A percentile compares a stretch with the other conserved stretches of the same genome.
Conservation (phyloP, 2,113 vertebrate species). For the Brachyistius frenatus region DNA sequence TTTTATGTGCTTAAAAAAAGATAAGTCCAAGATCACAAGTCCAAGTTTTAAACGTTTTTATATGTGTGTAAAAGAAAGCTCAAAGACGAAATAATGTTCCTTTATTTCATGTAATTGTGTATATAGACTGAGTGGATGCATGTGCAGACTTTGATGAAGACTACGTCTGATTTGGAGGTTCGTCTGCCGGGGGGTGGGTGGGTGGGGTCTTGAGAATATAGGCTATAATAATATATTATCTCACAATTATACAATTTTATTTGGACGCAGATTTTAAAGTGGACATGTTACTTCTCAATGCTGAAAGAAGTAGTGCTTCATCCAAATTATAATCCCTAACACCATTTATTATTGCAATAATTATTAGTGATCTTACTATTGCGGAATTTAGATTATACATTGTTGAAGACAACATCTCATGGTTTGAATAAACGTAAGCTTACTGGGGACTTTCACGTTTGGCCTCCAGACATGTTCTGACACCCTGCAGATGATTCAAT, state of each 20-base stretch:
- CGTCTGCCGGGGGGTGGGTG: too few relatives aligned
- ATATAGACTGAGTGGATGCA: neutral
- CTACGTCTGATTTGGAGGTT: too few relatives aligned
- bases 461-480: conserved; percentile 20
- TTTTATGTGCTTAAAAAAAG: neutral
- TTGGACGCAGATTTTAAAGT: neutral
- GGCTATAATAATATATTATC: too few relatives aligned
- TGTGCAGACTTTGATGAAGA: neutral
- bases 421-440: neutral
- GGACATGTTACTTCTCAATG: too few relatives aligned
- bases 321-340: neutral
- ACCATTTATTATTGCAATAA: too few relatives aligned
- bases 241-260: too few relatives aligned
- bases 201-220: too few relatives aligned
- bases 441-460: neutral
- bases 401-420: neutral
- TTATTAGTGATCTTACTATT: neutral
- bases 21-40: too few relatives aligned
- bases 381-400: neutral
- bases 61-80: too few relatives aligned
- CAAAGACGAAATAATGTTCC: too few relatives aligned
- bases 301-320: neutral
- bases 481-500: conserved; percentile 11
- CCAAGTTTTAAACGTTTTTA: too few relatives aligned
- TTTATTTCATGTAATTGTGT: too few relatives aligned